These are phyloP conservation scores for Acleris sparsana DNA, from an alignment of 2,888 invertebrate species.

Conservation along the genomic window DNA sequence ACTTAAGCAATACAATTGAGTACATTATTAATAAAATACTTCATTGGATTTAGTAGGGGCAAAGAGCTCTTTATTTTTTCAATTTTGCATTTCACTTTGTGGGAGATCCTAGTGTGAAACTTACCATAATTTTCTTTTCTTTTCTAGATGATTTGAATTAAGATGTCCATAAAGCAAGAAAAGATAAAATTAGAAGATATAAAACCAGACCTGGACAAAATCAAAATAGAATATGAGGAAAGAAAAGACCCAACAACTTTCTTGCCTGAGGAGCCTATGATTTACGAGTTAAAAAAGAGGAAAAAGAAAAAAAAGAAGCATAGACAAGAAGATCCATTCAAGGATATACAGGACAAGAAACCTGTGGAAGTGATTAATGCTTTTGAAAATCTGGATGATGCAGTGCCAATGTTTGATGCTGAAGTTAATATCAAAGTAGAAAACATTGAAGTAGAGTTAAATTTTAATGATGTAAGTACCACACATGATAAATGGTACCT, in stretches of 20 bases:
- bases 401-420: slow-evolving; percentile 55
- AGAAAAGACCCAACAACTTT: slow-evolving; percentile 71
- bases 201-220: slow-evolving; percentile 19
- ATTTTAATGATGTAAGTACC: slow-evolving; percentile 74
- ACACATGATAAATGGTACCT: background rate
- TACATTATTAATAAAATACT: too few relatives aligned
- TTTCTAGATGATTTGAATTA: slow-evolving; percentile 31
- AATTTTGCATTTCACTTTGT: too few relatives aligned
- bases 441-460: slow-evolving; percentile 74
- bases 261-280: slow-evolving; percentile 73
- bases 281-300: slow-evolving; percentile 74
- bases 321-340: slow-evolving; percentile 69
- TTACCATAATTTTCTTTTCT: slow-evolving; percentile 3
- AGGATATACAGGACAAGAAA: slow-evolving; percentile 60
- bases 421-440: slow-evolving; percentile 76
- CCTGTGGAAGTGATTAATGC: slow-evolving; percentile 41
- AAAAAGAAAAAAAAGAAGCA: slow-evolving; percentile 69
- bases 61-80: too few relatives aligned
- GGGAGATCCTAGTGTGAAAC: too few relatives aligned
- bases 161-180: slow-evolving; percentile 39
- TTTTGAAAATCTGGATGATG: slow-evolving; percentile 39
- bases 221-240: slow-evolving; percentile 36
- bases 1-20: too few relatives aligned
- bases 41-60: too few relatives aligned
- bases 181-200: slow-evolving; percentile 41